Percentiles rank a stretch among this genome's conserved stretches.
phyloP scores from a whole-genome alignment of 2,113 vertebrate genomes.

The Mirza zaza region DNA sequence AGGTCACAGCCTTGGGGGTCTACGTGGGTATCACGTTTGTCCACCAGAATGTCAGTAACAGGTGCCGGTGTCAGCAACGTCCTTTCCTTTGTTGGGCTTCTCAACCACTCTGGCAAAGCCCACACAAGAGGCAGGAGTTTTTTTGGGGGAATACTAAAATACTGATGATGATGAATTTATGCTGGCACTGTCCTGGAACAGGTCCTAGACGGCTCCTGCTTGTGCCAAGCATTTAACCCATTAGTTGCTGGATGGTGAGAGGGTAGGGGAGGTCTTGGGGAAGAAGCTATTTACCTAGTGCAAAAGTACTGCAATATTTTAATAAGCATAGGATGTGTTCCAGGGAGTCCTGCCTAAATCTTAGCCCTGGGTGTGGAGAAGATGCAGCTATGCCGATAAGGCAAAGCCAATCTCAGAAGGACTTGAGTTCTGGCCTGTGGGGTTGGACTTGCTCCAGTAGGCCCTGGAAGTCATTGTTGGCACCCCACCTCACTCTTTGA shows the following conservation, averaged over 20 bases:
- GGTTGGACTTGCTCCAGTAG: neutral
- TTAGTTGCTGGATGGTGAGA: neutral
- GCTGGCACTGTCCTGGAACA: neutral
- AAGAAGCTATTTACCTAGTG: neutral
- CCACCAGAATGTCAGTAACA: neutral
- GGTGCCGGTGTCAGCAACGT: neutral
- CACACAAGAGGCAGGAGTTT: neutral
- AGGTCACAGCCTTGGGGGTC: neutral
- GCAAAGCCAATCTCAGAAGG: neutral
- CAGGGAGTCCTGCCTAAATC: neutral
- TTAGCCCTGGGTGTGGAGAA: neutral
- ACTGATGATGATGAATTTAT: neutral
- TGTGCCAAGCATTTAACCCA: neutral
- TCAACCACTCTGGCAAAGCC: neutral
- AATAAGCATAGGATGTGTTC: neutral
- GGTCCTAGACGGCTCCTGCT: neutral
- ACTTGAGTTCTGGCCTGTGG: neutral
- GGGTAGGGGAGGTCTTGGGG: neutral
- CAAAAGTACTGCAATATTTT: neutral
- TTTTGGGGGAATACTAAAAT: neutral
- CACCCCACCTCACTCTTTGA: neutral
- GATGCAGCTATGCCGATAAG: neutral
- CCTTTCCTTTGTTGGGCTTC: neutral
- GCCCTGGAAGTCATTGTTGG: neutral
- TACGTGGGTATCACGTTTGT: neutral